Evolutionary conservation across 2,888 invertebrate genomes (phyloP), one percentile per base, ranked within the genome.

Genomic region (Patella caerulea): DNA sequence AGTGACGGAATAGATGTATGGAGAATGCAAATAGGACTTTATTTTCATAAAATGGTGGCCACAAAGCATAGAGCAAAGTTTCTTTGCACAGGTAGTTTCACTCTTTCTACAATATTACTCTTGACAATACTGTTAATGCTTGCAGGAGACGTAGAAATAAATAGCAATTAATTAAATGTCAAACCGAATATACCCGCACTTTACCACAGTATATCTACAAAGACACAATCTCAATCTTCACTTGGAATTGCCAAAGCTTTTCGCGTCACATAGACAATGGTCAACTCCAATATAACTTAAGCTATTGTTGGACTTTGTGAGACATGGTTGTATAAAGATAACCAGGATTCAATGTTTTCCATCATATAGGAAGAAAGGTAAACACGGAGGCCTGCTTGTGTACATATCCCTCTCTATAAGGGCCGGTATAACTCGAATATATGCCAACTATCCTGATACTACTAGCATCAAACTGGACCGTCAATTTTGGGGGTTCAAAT

Each of bases 371-470:
- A 15, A n/a, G 19, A 65, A n/a, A 24, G 65, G 65, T n/a, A 65
- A 65, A 65, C 65, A 65, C 65, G 65, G 65, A 19, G 65, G 65
- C 19, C 65, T 65, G 24, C n/a, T 65, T 65, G 65, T 65, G 65
- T 65, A 65, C 15, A 24, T 65, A 11, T 65, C 19, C 11, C 24
- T 65, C 9, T 17, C 65, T 19, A 65, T 19, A 65, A 65, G 5
- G 2, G 24, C n/a, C 19, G 19, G 65, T 15, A 12, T 19, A 65
- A 65, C n/a, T 65, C 3, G 19, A 24, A 65, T 65, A 15, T 65
- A 19, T 19, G 24, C n/a, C n/a, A n/a, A 3, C 24, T 11, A 17
- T 2, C 65, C 14, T 17, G 65, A 65, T 65, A 65, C 24, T n/a
- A 24, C 15, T 19, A 65, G 17, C n/a, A n/a, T 65, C 65, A 17